Evolutionary conservation across 2,113 vertebrate genomes (phyloP).

Genomic region (Paramormyrops kingsleyae): DNA sequence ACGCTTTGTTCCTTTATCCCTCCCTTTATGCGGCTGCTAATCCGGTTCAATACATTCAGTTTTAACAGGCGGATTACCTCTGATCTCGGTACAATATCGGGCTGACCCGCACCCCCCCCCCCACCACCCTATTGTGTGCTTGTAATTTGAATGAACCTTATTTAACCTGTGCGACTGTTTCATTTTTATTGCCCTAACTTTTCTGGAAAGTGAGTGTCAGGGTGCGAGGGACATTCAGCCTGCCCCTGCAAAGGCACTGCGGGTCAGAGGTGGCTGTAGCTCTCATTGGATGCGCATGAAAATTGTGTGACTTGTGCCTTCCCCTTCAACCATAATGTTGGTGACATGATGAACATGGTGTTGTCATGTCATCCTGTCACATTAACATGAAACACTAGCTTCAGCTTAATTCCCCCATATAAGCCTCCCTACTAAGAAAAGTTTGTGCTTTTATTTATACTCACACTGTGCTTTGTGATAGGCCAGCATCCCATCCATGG

Average conservation of each 20-base stretch:
- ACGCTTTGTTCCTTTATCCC: background rate
- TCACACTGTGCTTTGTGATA: background rate
- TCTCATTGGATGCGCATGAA: background rate
- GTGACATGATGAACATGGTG: background rate
- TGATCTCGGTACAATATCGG: background rate
- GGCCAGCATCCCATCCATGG: background rate
- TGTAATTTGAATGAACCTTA: background rate
- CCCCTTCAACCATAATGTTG: background rate
- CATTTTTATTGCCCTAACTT: background rate
- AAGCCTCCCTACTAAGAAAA: background rate
- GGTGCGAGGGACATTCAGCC: background rate
- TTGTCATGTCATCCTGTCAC: background rate
- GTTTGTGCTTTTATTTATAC: background rate
- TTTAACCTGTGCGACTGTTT: background rate
- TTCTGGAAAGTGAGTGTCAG: background rate
- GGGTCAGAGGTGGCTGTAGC: background rate
- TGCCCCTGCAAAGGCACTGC: background rate
- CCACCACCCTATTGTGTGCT: background rate
- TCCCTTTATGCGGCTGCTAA: background rate
- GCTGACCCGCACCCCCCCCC: background rate
- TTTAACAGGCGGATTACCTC: background rate
- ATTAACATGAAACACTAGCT: background rate
- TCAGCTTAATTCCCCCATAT: background rate
- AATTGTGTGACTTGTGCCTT: background rate
- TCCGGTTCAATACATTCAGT: constrained; percentile 11